Percentiles rank a stretch among this genome's conserved stretches.
These are phyloP conservation scores for Salmo trutta DNA, from an alignment of 2,797 vertebrate species.

Conservation along the genomic window DNA sequence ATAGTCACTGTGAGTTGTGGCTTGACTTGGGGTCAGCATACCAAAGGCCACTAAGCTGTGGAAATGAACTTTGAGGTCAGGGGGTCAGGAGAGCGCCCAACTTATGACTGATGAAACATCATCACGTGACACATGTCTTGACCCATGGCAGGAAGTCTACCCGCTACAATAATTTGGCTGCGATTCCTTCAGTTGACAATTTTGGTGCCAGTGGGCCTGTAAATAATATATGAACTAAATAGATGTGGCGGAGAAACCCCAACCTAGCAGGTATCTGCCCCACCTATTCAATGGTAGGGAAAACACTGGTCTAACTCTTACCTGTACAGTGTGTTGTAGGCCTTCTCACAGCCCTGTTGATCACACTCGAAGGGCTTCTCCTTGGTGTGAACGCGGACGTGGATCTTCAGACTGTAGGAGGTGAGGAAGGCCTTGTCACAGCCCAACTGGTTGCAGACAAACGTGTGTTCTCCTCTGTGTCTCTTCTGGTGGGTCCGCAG, in stretches of 20 bases:
- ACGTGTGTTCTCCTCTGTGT: conserved; percentile 95
- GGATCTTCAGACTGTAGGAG: conserved; percentile 98
- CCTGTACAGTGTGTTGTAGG: conserved; percentile 97
- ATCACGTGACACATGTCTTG: too few species aligned
- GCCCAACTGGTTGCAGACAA: conserved; percentile 97
- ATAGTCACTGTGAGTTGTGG: not conserved
- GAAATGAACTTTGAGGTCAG: not conserved
- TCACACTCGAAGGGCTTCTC: conserved; percentile 99
- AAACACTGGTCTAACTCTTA: conserved; percentile 46
- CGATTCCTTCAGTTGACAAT: not conserved
- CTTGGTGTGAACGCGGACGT: conserved; percentile 97
- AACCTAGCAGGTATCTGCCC: too few species aligned
- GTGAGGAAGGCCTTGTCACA: conserved; percentile 99
- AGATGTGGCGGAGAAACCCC: not conserved
- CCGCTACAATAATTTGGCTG: not conserved
- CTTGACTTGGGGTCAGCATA: not conserved
- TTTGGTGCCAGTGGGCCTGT: not conserved
- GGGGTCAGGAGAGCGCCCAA: too few species aligned
- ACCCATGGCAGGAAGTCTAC: not conserved
- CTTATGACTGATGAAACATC: too few species aligned
- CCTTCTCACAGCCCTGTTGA: conserved; percentile 96
- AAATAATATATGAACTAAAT: not conserved
- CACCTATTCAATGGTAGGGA: not conserved
- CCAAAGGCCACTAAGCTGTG: not conserved
- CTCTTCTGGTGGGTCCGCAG: conserved; percentile 98